Percentiles rank a stretch among this genome's conserved stretches.
Evolutionary conservation across 1,140 invertebrate species (phyloP).

Genomic region (Ips typographus): DNA sequence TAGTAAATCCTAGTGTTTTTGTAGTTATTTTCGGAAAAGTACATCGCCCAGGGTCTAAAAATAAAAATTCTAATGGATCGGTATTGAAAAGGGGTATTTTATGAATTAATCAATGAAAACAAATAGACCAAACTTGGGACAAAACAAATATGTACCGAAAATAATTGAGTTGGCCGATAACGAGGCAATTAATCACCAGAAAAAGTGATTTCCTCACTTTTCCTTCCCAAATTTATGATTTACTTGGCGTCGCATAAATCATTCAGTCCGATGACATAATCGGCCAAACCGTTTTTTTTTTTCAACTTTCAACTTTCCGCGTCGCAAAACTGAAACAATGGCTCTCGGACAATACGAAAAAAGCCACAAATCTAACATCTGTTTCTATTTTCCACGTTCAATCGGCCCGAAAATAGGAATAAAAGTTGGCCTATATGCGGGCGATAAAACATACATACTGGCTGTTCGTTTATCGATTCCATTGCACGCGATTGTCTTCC

Average conservation of each 20-base stretch:
- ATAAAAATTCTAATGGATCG: too few relatives aligned
- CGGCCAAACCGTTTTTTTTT: neutral
- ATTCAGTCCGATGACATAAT: neutral
- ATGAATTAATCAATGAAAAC: conserved; percentile 1
- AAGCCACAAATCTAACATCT: conserved; percentile 2
- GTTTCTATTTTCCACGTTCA: conserved; percentile 16
- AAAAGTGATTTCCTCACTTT: conserved; percentile 5
- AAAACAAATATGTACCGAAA: conserved; percentile 2
- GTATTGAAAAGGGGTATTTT: too few relatives aligned
- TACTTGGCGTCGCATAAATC: conserved; percentile 1
- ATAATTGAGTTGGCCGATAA: neutral
- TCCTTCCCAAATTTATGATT: conserved; percentile 4
- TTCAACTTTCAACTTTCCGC: neutral
- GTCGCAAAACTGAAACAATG: neutral
- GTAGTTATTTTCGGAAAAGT: too few relatives aligned
- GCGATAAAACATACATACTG: conserved; percentile 40
- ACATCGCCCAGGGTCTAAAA: too few relatives aligned
- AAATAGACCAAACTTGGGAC: neutral
- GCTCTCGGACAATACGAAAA: neutral
- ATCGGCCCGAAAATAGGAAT: conserved; percentile 43
- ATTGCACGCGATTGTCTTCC: conserved; percentile 19
- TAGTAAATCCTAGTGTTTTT: too few relatives aligned
- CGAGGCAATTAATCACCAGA: conserved; percentile 1
- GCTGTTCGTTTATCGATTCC: conserved; percentile 15
- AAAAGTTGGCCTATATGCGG: conserved; percentile 40